Conservation (phyloP, 2,888 invertebrate species). For the Phymatocera aterrima region DNA sequence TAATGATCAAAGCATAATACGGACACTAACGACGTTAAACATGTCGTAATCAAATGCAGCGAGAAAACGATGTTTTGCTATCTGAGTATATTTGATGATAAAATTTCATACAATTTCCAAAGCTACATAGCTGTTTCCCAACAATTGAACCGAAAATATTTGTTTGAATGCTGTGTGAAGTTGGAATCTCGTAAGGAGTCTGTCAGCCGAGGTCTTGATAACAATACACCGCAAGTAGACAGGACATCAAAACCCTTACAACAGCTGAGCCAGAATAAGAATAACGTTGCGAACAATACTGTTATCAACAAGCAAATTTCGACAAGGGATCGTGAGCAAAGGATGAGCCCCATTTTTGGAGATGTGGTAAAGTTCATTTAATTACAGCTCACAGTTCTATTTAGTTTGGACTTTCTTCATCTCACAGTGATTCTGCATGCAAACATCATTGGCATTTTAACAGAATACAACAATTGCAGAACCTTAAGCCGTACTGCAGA, state of each 20-base stretch:
- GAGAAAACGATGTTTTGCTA: too few species aligned
- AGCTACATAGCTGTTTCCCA: neutral
- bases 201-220: conserved; percentile 50
- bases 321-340: conserved; percentile 64
- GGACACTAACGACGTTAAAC: too few species aligned
- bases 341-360: conserved; percentile 68
- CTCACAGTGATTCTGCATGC: neutral
- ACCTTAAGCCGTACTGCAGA: too few species aligned
- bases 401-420: neutral
- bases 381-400: neutral
- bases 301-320: conserved; percentile 54
- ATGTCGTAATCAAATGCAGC: neutral
- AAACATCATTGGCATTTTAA: too few species aligned
- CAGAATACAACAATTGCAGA: too few species aligned
- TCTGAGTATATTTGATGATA: neutral
- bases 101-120: conserved; percentile 31
- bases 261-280: conserved; percentile 47
- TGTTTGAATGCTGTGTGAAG: neutral
- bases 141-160: neutral
- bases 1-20: too few species aligned
- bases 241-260: conserved; percentile 67
- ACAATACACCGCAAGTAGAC: conserved; percentile 66
- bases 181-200: conserved; percentile 26
- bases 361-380: conserved; percentile 59
- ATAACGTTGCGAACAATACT: conserved; percentile 53